Evolutionary conservation across 1,140 invertebrate genomes (phyloP).

Genomic region (Homarus americanus): DNA sequence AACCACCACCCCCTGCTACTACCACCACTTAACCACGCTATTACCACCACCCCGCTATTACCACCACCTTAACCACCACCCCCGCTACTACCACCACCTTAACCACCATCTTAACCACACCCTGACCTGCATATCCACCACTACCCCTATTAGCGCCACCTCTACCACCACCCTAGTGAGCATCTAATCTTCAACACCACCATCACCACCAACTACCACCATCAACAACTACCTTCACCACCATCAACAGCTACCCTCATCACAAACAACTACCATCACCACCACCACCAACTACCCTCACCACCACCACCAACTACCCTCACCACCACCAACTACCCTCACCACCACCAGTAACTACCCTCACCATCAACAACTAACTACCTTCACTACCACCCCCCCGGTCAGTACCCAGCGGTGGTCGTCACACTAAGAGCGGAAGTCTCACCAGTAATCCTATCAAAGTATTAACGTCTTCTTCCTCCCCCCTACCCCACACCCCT

Average conservation of each 20-base stretch:
- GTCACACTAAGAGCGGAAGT: neutral
- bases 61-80: neutral
- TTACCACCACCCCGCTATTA: neutral
- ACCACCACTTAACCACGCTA: neutral
- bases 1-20: neutral
- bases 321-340: conserved; percentile 5
- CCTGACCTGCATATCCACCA: no score
- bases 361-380: neutral
- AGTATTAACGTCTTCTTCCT: neutral
- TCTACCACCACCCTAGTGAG: neutral
- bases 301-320: neutral
- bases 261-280: no score
- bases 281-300: no score
- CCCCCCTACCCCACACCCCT: no score
- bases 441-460: conserved; percentile 8
- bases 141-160: neutral
- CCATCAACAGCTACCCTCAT: no score
- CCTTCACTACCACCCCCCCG: neutral
- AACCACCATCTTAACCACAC: neutral
- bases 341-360: neutral
- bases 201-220: neutral
- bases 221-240: neutral
- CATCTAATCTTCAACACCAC: no score
- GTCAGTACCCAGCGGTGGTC: neutral
- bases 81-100: neutral